Conservation (phyloP, 2,797 vertebrate species). For the Sparus aurata region DNA sequence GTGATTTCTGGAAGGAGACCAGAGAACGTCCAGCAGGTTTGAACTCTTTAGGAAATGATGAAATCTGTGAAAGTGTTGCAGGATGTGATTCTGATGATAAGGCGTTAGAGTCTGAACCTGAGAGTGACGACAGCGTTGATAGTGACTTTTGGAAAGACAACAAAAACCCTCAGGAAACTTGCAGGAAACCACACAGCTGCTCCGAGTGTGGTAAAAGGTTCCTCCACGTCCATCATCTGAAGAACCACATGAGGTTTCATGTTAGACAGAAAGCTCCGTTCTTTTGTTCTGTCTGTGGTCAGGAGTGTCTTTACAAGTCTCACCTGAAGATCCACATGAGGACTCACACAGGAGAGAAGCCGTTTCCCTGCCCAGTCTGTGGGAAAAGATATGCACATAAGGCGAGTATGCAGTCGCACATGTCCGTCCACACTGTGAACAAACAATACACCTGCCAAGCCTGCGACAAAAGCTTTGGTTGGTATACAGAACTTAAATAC, state of each 20-base stretch:
- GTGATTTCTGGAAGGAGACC: constrained; percentile 37
- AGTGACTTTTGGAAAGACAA: constrained; percentile 35
- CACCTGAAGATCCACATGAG: constrained; percentile 43
- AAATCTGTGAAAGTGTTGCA: neutral
- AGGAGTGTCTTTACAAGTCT: constrained; percentile 13
- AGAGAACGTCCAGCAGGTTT: neutral
- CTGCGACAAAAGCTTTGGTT: constrained; percentile 40
- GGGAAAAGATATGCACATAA: constrained; percentile 38
- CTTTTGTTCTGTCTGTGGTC: constrained; percentile 30
- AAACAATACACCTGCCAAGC: constrained; percentile 32
- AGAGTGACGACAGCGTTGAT: constrained; percentile 11
- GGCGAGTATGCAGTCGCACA: constrained; percentile 30
- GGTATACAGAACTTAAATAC: constrained; percentile 55
- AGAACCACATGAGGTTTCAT: constrained; percentile 43
- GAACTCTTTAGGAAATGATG: neutral
- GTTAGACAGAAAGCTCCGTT: constrained; percentile 30
- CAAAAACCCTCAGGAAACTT: neutral
- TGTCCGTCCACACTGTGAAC: constrained; percentile 10
- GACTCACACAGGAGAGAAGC: constrained; percentile 49
- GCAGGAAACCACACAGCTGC: constrained; percentile 3
- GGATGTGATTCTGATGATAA: neutral
- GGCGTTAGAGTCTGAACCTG: neutral
- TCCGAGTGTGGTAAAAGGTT: constrained; percentile 19
- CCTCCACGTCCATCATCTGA: neutral
- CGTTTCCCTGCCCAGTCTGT: constrained; percentile 15